Evolutionary conservation across 2,888 invertebrate species (phyloP), one percentile per base, ranked within the genome.

Genomic region (Cryptocephalus moraei): DNA sequence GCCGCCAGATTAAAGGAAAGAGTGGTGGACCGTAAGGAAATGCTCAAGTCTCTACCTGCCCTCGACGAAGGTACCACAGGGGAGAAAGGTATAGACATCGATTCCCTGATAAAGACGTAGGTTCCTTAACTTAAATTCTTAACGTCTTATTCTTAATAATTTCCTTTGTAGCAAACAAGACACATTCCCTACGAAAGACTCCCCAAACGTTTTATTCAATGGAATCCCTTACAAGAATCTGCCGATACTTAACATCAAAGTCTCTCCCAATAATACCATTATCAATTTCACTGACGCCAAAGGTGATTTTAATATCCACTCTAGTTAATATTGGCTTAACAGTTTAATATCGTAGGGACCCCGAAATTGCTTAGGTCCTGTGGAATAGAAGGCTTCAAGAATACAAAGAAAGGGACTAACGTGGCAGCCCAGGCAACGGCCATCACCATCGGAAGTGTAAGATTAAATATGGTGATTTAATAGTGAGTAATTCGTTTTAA

Each of bases 391-490:
- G 96, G 96, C 6, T 97, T 94, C 64, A 94, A 92, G 71, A 91
- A 95, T 68, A 84, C 93, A 0, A 83, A 86, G 58, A 96, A 96
- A 71, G 95, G 95, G 51, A 96, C 96, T 4, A 95, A 93, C 66
- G 86, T 96, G 62, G 96, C 96, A 36, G 96, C 94, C 1, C 95
- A 97, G 72, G 89, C 94, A 9, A 90, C 94, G 22, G 95, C 91
- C 22, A 81, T 93, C 46, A 81, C 76, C 48, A 72, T 93, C 58
- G 85, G 86, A 55, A 73, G 74, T 49, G 91, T 91, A 74, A 45
- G 42, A 34, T 32, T 1, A 4, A n/a, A 39, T 2, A 10, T 8
- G 6, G 2, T 4, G 36, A 4, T 40, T 12, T 40, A 12, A 8
- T 13, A 12, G 40, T 12, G 14, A 13, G 10, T 12, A 40, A n/a